Base-by-base conservation (phyloP, 2,888 invertebrate genomes). In the Drymonia ruficornis region DNA sequence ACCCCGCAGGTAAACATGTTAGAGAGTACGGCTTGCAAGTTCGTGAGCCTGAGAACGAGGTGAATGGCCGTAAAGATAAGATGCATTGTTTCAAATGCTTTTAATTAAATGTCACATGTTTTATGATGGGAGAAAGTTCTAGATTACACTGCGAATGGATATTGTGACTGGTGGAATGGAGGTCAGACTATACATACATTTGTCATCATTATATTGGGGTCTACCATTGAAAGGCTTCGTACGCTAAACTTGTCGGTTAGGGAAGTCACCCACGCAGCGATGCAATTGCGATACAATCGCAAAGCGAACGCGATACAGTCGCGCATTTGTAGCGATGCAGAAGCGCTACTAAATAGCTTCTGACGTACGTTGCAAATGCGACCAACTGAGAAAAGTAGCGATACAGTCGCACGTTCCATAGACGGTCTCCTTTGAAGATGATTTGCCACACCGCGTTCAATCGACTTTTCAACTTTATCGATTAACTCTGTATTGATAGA, bases 11-110 rank as follows among this genome's bases (percentile, higher is more conserved):
- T 74, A 44, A 78, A 72, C 83, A 89, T 84, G 72, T 89, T 89
- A 49, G 67, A 72, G 60, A 89, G 56, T 44, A 78, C 73, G 7
- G 72, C 58, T 65, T 87, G 81, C 57, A 89, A 76, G 78, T 88
- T 89, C 59, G 59, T 59, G 63, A 88, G 65, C 82, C 89, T 89
- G 87, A 65, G 81, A 74, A 86, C 61, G 68, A 78, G 67, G 16
- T 34, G 18, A 40, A n/a, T 16, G 16, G 16, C 40, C 40, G 40
- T 40, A 23, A 23, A 44, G 28, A 44, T 28, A 44, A 16, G 12
- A 11, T 2, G 50, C 42, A 44, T 45, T 48, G 38, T 46, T 46
- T 55, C 2, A 52, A 62, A 49, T 18, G 38, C 19, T 31, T 31
- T 31, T 8, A 36, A 13, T 36, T 0, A 36, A 4, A 36, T 36